Percentiles rank a stretch among this genome's conserved stretches.
phyloP scores from a whole-genome alignment of 1,140 invertebrate species.

The Olivierus martensii region DNA sequence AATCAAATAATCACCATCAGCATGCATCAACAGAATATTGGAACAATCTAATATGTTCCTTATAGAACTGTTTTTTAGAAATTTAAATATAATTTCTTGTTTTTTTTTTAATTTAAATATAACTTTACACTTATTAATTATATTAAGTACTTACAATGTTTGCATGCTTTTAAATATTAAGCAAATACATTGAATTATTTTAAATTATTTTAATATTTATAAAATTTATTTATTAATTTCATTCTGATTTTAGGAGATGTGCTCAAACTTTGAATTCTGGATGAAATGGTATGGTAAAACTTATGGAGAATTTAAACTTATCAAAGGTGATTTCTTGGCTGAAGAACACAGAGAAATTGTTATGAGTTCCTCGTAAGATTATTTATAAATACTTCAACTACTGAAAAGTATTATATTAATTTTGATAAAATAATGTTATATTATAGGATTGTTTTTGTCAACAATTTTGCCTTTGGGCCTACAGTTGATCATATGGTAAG shows the following conservation, averaged over 20 bases:
- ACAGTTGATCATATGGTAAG: constrained; percentile 69
- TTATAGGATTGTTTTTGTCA: constrained; percentile 78
- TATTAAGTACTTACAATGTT: too few relatives aligned
- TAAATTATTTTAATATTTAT: constrained; percentile 19
- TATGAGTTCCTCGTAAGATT: constrained; percentile 55
- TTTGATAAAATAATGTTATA: constrained; percentile 2
- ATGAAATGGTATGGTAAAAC: constrained; percentile 95
- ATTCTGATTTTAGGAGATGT: constrained; percentile 54
- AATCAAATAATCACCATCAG: too few relatives aligned
- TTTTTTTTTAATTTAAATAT: too few relatives aligned
- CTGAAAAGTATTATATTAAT: not conserved
- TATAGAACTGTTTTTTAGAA: too few relatives aligned
- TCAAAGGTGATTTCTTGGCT: constrained; percentile 86
- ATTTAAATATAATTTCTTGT: too few relatives aligned
- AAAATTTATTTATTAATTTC: constrained; percentile 15
- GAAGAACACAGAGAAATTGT: constrained; percentile 85
- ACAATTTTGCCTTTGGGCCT: constrained; percentile 97
- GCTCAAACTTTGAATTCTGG: constrained; percentile 77
- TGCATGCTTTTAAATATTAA: too few relatives aligned
- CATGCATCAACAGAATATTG: too few relatives aligned
- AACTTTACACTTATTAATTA: too few relatives aligned
- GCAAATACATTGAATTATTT: not conserved
- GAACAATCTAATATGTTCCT: too few relatives aligned
- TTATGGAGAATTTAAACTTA: constrained; percentile 74
- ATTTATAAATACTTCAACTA: constrained; percentile 1